These are phyloP conservation scores for Allophyes oxyacanthae DNA, from an alignment of 2,888 invertebrate genomes.

Conservation along the genomic window DNA sequence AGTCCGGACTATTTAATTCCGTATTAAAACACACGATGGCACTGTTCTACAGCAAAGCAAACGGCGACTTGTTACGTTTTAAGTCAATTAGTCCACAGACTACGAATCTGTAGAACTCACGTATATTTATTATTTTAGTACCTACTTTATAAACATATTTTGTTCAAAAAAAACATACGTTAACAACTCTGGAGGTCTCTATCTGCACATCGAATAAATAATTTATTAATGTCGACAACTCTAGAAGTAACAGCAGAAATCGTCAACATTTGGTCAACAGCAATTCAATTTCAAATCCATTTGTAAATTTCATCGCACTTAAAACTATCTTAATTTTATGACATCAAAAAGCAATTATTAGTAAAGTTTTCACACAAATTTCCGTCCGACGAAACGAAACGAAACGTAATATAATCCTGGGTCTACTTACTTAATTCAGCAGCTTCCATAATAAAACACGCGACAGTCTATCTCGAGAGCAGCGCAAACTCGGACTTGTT, in stretches of 20 bases:
- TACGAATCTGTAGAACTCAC: slow-evolving; percentile 48
- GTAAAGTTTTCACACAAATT: slow-evolving; percentile 53
- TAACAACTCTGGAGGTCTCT: too few species aligned
- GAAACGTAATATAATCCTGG: slow-evolving; percentile 67
- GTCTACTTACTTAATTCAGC: slow-evolving; percentile 81
- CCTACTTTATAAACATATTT: background rate
- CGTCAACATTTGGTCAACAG: slow-evolving; percentile 15
- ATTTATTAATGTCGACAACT: background rate
- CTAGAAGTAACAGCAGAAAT: background rate
- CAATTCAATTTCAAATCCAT: slow-evolving; percentile 24
- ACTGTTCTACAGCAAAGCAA: slow-evolving; percentile 72
- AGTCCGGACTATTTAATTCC: slow-evolving; percentile 59
- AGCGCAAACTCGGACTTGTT: slow-evolving; percentile 87
- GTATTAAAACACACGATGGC: slow-evolving; percentile 65
- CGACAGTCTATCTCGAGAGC: slow-evolving; percentile 82
- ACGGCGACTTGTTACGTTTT: slow-evolving; percentile 72
- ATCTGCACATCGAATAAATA: background rate
- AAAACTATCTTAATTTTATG: slow-evolving; percentile 36
- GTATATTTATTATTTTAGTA: slow-evolving; percentile 30
- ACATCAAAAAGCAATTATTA: slow-evolving; percentile 57
- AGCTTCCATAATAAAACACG: slow-evolving; percentile 84
- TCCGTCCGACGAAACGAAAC: slow-evolving; percentile 50
- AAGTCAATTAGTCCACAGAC: slow-evolving; percentile 68
- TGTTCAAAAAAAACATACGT: background rate
- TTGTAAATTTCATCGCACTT: slow-evolving; percentile 26